Conservation (phyloP, 2,113 vertebrate genomes). For the Cathartes aura region DNA sequence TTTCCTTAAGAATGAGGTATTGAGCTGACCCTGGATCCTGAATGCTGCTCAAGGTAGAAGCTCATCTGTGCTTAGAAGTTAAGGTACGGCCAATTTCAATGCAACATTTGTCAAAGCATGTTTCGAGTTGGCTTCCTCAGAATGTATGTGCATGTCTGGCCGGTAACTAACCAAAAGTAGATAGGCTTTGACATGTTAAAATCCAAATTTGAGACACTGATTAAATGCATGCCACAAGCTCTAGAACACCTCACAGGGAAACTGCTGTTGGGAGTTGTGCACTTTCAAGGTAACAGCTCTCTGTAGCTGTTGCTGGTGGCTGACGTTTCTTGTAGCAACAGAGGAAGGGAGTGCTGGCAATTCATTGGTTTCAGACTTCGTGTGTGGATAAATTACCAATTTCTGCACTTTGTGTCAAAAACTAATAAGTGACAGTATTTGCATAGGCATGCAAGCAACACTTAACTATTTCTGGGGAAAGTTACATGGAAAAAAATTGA, state of each 20-base stretch:
- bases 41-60: constrained; percentile 44
- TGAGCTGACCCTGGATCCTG: constrained; percentile 20
- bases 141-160: not conserved
- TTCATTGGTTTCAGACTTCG: not conserved
- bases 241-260: not conserved
- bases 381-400: not conserved
- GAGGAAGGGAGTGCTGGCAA: not conserved
- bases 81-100: constrained; percentile 5
- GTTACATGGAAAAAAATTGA: not conserved
- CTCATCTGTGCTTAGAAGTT: not conserved
- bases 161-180: not conserved
- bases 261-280: not conserved
- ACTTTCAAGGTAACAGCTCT: not conserved
- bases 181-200: constrained; percentile 39
- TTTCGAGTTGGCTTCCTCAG: constrained; percentile 32
- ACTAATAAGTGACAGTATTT: not conserved
- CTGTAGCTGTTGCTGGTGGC: not conserved
- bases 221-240: not conserved
- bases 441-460: not conserved
- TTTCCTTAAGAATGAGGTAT: constrained; percentile 34
- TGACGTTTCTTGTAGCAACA: not conserved
- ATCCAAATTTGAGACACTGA: not conserved
- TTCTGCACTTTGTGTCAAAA: constrained; percentile 3
- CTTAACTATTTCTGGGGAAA: not conserved
- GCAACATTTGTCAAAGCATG: constrained; percentile 20